Percentiles rank a stretch among this genome's conserved stretches.
Conservation (phyloP, 1,140 invertebrate species). For the Drosophila albomicans region DNA sequence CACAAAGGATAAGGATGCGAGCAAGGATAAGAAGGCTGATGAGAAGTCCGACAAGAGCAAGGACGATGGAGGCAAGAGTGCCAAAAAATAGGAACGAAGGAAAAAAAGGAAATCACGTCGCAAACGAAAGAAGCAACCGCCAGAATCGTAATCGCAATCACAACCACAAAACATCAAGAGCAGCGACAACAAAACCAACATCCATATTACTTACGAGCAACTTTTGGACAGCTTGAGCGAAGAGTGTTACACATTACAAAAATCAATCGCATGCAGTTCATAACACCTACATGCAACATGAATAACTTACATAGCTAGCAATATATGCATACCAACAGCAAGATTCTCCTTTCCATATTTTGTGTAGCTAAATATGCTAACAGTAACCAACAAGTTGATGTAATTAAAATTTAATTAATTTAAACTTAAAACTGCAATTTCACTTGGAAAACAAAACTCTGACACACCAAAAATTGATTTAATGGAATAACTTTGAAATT, state of each 20-base stretch:
- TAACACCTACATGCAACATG: constrained; percentile 26
- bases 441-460: not conserved
- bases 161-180: constrained; percentile 24
- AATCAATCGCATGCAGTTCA: constrained; percentile 27
- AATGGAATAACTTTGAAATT: too few species aligned
- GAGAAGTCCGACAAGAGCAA: constrained; percentile 83
- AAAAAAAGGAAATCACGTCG: constrained; percentile 79
- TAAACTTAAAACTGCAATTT: constrained; percentile 39
- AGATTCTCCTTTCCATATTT: constrained; percentile 51
- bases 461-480: too few species aligned
- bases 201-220: not conserved
- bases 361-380: constrained; percentile 57
- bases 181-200: constrained; percentile 8
- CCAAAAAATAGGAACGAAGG: constrained; percentile 82
- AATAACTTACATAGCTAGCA: constrained; percentile 41
- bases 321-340: constrained; percentile 18
- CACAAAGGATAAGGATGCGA: constrained; percentile 85
- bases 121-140: constrained; percentile 74
- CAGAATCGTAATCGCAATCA: constrained; percentile 35
- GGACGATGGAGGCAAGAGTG: constrained; percentile 75
- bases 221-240: constrained; percentile 19
- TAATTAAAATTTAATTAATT: constrained; percentile 81
- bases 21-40: constrained; percentile 70
- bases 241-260: constrained; percentile 21
- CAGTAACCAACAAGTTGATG: constrained; percentile 68